Base-by-base conservation (phyloP, 2,113 vertebrate species). In the Pelodiscus sinensis region DNA sequence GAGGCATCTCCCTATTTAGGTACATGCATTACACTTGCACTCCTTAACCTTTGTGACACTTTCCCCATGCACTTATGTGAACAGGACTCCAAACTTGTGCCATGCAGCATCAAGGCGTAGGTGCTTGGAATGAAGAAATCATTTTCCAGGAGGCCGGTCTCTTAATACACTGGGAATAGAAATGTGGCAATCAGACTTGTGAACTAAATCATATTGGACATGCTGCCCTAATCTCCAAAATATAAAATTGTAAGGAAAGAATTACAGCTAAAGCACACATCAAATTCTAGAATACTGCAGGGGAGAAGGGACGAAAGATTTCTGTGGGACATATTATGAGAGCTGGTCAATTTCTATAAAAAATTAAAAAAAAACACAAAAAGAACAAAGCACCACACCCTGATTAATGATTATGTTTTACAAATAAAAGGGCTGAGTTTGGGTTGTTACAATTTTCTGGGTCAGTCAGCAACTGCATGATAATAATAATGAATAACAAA, bases 201-300 rank as follows among this genome's bases (percentile, higher is more conserved):
- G 88, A 91, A 90, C 96, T 92, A 97, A 96, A 97, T 96, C 89
- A 68, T 94, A 89, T 95, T 94, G 88, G 96, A 96, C 94, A 97
- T 94, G 94, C 92, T 95, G 89, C 81, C 87, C 94, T 96, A 95
- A 96, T 91, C 94, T 90, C 86, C 71, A 58, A 94, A 95, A 95
- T 91, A 96, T 84, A 89, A 96, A 94, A 93, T 92, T 86, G 90
- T 96, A 95, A 93, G 93, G 89, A 71, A 95, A 96, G 94, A 95
- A 95, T 96, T 97, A 94, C 88, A 93, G 94, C 65, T 93, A 95
- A 94, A 96, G 92, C 92, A 87, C 94, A 87, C 96, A 96, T 94
- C 87, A 93, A 52, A 92, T 95, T 95, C 95, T 93, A 92, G 92
- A 90, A 96, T 94, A 68, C 79, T 85, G 27, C 71, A 21, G 58